Percentiles rank a stretch among this genome's conserved stretches.
These are phyloP conservation scores for Neosalanx taihuensis DNA, from an alignment of 2,797 vertebrate genomes.

Conservation along the genomic window DNA sequence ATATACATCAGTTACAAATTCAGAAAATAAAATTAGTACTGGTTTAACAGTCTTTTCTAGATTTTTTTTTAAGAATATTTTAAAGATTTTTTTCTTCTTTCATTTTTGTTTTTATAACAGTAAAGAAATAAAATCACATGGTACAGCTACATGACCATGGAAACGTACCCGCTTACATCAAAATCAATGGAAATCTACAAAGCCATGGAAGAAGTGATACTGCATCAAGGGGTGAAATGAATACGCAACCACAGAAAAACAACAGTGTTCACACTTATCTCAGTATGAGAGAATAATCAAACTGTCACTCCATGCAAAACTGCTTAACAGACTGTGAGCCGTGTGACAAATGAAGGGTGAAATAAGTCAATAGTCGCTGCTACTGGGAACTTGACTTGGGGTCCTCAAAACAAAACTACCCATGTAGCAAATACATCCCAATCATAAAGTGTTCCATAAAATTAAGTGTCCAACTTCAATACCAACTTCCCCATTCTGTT, in stretches of 20 bases:
- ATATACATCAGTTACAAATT: slow-evolving; percentile 93
- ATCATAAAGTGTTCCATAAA: background rate
- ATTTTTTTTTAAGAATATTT: slow-evolving; percentile 31
- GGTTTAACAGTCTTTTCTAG: slow-evolving; percentile 84
- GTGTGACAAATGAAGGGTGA: background rate
- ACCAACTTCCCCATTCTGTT: background rate
- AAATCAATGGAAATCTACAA: slow-evolving; percentile 18
- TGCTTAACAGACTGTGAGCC: slow-evolving; percentile 1
- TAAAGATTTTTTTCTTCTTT: slow-evolving; percentile 31
- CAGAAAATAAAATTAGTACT: slow-evolving; percentile 84
- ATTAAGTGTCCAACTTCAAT: background rate
- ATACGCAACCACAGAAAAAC: slow-evolving; percentile 9
- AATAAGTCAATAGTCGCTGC: background rate
- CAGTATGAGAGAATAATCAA: slow-evolving; percentile 31
- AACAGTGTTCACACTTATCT: background rate
- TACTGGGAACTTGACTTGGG: background rate
- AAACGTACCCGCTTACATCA: slow-evolving; percentile 27
- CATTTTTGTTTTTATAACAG: slow-evolving; percentile 40
- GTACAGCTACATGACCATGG: slow-evolving; percentile 38
- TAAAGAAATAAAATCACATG: slow-evolving; percentile 47
- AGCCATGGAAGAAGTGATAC: slow-evolving; percentile 26
- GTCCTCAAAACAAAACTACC: background rate
- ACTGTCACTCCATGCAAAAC: slow-evolving; percentile 25
- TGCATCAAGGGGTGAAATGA: background rate
- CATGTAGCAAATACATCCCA: background rate